Percentiles rank a stretch among this genome's conserved stretches.
Evolutionary conservation across 1,140 invertebrate genomes (phyloP).

Genomic region (Sycophila sp.): DNA sequence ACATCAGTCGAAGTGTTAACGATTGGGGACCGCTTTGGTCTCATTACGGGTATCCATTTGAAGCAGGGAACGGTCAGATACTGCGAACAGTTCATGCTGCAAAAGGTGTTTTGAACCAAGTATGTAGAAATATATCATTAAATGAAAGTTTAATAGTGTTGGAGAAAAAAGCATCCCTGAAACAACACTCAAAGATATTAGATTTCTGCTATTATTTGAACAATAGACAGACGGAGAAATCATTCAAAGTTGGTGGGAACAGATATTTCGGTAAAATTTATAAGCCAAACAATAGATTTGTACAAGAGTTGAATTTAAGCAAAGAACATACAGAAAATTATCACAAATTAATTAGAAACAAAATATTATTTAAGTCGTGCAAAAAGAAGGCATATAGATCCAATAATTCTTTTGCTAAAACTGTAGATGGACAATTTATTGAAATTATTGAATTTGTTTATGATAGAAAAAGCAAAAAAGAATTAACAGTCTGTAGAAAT

Average conservation of each 20-base stretch:
- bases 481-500: background rate
- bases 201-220: slow-evolving; percentile 7
- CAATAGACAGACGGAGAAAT: background rate
- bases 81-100: slow-evolving; percentile 3
- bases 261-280: slow-evolving; percentile 21
- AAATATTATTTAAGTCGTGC: background rate
- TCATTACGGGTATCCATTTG: background rate
- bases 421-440: background rate
- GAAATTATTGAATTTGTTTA: background rate
- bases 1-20: slow-evolving; percentile 4
- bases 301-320: background rate
- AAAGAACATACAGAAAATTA: background rate
- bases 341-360: background rate
- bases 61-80: background rate
- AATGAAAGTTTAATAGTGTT: background rate
- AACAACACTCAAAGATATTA: background rate
- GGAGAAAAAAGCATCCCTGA: background rate
- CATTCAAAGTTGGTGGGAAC: background rate
- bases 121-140: background rate
- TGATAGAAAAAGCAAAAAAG: background rate
- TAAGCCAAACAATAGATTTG: background rate
- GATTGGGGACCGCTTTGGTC: slow-evolving; percentile 15
- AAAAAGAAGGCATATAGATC: background rate
- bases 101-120: slow-evolving; percentile 12
- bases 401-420: slow-evolving; percentile 1